Evolutionary conservation across 2,113 vertebrate genomes (phyloP), one percentile per base, ranked within the genome.

Genomic region (Tychaedon coryphoeus): DNA sequence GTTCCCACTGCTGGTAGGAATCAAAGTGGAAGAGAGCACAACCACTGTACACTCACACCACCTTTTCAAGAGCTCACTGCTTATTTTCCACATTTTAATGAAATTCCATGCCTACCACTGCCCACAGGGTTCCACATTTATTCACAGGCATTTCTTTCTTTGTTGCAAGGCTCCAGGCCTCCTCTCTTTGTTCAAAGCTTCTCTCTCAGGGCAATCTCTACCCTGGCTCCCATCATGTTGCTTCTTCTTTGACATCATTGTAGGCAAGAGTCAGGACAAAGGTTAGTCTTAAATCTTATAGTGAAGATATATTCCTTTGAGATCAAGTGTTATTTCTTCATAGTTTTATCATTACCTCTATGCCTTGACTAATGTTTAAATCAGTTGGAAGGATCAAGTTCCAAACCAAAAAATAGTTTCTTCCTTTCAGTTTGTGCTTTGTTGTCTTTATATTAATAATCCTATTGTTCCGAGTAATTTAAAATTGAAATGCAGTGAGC

Each of bases 41-140:
- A 74, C 43, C 75, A 90, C 81, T 60, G 28, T 54, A 88, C 43
- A 6, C 18, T 88, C 42, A 60, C 51, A 62, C 24, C 64, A 93
- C 48, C 75, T n/a, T 88, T 83, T 26, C 72, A 77, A 73, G 56
- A 92, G 51, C 71, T 91, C 29, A 38, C 65, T 62, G 38, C 54
- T 91, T 86, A 43, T 70, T 88, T 95, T 90, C 57, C 74, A 60
- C 14, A 20, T 92, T 86, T 88, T 71, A 93, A 94, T 90, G 56
- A 82, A 90, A 96, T 74, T 92, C 75, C 75, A 61, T 71, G 33
- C 79, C 64, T 88, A 47, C 42, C 42, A 40, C 38, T 77, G 71
- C 58, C 78, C 61, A 82, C n/a, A 33, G 81, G 62, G 57, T 71
- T 72, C n/a, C 73, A 51, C n/a, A 5, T 61, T 79, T 85, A 54